These are phyloP conservation scores for Diabrotica undecimpunctata DNA, from an alignment of 1,140 invertebrate species.

Conservation along the genomic window DNA sequence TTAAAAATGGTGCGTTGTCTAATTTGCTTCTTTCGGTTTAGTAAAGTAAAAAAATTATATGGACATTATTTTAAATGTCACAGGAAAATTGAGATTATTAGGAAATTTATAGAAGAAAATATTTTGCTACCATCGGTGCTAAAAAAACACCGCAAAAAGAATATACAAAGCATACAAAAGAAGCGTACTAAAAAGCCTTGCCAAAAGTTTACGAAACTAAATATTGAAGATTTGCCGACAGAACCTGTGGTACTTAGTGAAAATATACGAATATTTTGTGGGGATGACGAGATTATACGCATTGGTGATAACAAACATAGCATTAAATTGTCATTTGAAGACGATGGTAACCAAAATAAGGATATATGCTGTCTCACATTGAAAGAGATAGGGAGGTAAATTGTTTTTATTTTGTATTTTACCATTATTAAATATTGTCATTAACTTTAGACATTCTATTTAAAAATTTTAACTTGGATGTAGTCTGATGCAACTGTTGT, in stretches of 20 bases:
- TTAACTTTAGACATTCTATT: constrained; percentile 8
- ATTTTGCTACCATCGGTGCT: no score
- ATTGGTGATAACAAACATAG: constrained; percentile 27
- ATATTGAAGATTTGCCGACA: constrained; percentile 9
- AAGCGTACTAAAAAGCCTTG: background rate
- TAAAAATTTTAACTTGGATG: background rate
- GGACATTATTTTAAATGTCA: background rate
- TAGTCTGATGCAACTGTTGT: no score
- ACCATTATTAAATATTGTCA: background rate
- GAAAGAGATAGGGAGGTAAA: background rate
- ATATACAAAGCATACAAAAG: background rate
- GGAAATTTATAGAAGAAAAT: background rate
- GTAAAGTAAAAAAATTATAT: background rate
- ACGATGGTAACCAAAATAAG: constrained; percentile 17
- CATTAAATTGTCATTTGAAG: constrained; percentile 33
- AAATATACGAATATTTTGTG: constrained; percentile 27
- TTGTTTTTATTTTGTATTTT: background rate
- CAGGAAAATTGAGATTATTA: background rate
- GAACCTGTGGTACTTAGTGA: constrained; percentile 29
- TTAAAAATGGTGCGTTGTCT: background rate
- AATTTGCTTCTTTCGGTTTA: background rate
- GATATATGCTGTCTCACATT: background rate
- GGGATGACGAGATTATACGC: constrained; percentile 28
- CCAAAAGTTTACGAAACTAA: background rate
- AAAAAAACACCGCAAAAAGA: no score